Evolutionary conservation across 2,113 vertebrate species (phyloP).

Genomic region (Stegostoma tigrinum): DNA sequence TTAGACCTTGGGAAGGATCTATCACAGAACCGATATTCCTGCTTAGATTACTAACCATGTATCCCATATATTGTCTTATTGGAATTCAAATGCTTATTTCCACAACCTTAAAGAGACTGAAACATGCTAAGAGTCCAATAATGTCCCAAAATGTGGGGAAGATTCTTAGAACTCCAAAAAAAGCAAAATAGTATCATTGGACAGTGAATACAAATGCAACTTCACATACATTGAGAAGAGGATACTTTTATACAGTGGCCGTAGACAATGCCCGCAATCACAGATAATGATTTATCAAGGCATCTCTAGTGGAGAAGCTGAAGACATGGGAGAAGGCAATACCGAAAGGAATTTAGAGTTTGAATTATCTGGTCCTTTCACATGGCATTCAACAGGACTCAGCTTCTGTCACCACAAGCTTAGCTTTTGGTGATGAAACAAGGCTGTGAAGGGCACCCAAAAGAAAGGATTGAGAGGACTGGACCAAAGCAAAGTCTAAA

Average conservation of each 20-base stretch:
- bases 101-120: background rate
- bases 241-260: background rate
- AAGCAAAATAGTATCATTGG: background rate
- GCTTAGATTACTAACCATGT: background rate
- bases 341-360: background rate
- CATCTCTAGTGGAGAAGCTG: background rate
- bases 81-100: background rate
- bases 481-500: background rate
- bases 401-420: background rate
- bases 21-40: background rate
- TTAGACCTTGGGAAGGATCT: background rate
- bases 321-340: background rate
- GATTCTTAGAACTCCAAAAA: background rate
- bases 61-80: background rate
- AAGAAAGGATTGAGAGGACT: background rate
- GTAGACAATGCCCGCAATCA: background rate
- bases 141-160: background rate
- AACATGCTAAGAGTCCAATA: background rate
- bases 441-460: background rate
- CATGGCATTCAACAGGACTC: too few species aligned
- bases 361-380: background rate
- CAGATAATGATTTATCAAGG: background rate
- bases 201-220: background rate
- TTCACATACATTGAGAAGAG: background rate
- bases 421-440: background rate